Base-by-base conservation (phyloP, 2,797 vertebrate genomes). In the Craterocephalus amniculus region DNA sequence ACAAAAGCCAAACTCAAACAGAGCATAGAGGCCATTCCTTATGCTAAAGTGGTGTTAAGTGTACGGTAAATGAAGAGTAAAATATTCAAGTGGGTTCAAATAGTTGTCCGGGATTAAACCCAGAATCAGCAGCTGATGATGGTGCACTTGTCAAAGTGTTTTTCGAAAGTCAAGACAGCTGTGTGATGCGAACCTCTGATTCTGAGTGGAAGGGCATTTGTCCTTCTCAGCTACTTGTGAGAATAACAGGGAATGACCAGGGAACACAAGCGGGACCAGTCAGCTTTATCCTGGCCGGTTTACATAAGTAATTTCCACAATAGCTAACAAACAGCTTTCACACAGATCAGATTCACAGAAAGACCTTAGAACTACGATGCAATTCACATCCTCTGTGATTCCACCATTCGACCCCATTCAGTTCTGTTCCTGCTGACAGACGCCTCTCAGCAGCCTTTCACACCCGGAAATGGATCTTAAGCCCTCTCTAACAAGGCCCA, bases 341-440 rank as follows among this genome's bases (percentile, higher is more conserved):
- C 72, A 76, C 72, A 74, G 40, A 59, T 58, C 51, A 20, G 29
- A 67, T 65, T 73, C 48, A 78, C 76, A 82, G 38, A 80, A 81
- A 84, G 55, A 63, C 61, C 58, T 58, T 27, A 63, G 63, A 74
- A 76, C 74, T 74, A 38, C 69, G 32, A 80, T 64, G 88, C 79
- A 87, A 81, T 89, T 89, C 83, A 73, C 83, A 82, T 79, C 83
- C 71, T 83, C 87, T 90, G 82, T 78, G 51, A 64, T 43, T 26
- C 58, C 58, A 14, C 61, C 59, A 70, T 81, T 83, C 68, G 76
- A 71, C 22, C 57, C 68, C 36, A 79, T 84, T 88, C 75, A 83
- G 65, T 26, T 55, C 65, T 57, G 73, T 84, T 89, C 76, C 81
- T 6, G 22, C 61, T 58, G 78, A 86, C 83, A 83, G 83, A 89